Evolutionary conservation across 2,797 vertebrate genomes (phyloP).

Genomic region (Buphagus erythrorhynchus): DNA sequence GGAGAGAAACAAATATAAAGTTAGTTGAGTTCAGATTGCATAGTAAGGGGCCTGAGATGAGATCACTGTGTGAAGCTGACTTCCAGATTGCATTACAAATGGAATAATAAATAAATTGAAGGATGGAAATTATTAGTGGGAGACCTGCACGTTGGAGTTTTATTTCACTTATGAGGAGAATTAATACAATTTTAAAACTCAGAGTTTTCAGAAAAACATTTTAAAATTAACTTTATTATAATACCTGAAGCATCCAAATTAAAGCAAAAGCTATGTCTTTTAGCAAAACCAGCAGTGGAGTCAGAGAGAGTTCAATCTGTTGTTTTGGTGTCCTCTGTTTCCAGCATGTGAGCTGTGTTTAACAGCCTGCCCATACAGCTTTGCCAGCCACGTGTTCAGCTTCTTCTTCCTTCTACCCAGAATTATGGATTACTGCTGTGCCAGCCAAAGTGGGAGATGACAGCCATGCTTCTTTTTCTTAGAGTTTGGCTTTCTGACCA

Average conservation of each 20-base stretch:
- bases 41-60: constrained; percentile 21
- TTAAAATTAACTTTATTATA: neutral
- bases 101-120: constrained; percentile 25
- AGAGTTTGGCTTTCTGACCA: neutral
- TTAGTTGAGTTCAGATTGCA: constrained; percentile 21
- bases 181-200: neutral
- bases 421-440: neutral
- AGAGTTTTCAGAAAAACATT: neutral
- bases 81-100: constrained; percentile 30
- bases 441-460: neutral
- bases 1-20: constrained; percentile 35
- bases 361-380: neutral
- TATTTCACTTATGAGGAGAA: neutral
- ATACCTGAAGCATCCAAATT: neutral
- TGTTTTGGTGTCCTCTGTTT: neutral
- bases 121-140: constrained; percentile 24
- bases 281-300: neutral
- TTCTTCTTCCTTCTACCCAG: neutral
- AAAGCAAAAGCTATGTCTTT: neutral
- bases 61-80: constrained; percentile 13
- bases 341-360: neutral
- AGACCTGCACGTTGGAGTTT: neutral
- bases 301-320: neutral
- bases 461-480: neutral
- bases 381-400: neutral